Evolutionary conservation across 2,113 vertebrate species (phyloP), one percentile per base, ranked within the genome.

Genomic region (Pelecanoides urinatrix): DNA sequence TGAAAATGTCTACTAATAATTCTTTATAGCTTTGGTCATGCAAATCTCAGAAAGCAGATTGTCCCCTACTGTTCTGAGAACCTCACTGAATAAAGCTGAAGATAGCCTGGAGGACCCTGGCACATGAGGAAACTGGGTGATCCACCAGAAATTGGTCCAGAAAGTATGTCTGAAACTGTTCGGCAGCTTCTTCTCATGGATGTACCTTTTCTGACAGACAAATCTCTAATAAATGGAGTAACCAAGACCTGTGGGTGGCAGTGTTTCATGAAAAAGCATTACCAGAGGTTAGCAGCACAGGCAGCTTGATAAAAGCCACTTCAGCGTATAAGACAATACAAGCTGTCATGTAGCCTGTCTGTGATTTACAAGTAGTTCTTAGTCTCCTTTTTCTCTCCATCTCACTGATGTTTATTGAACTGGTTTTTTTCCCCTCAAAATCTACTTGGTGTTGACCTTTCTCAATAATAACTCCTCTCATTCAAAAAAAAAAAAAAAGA

Each of bases 121-220:
- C 10, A 6, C 9, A 2, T 30, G 38, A 72, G 45, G 13, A 72
- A 78, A 17, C 7, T 25, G 1, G 0, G 13, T 29, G 13, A 25
- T 66, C 42, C 38, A 32, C 38, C 26, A 73, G 44, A 49, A 59
- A 47, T 17, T 0, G 0, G 7, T 42, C 29, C 1, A 4, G 34
- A 63, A 61, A 45, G 6, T 36, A 15, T 66, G 16, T 53, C 17
- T 61, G 25, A 49, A 13, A 83, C 47, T 53, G 2, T 6, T 80
- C 2, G 3, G 18, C 34, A 81, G 12, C 27, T 89, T 81, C 75
- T 77, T 62, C 34, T 56, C 19, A 2, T 9, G 14, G 20, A 8
- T 55, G 16, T 71, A 83, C 18, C 12, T 18, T 86, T 86, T 74
- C n/a, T 92, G 56, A 66, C 2, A 32, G 71, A 23, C 6, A 66